Evolutionary conservation across 2,888 invertebrate species (phyloP).

Genomic region (Falcaria lacertinaria): DNA sequence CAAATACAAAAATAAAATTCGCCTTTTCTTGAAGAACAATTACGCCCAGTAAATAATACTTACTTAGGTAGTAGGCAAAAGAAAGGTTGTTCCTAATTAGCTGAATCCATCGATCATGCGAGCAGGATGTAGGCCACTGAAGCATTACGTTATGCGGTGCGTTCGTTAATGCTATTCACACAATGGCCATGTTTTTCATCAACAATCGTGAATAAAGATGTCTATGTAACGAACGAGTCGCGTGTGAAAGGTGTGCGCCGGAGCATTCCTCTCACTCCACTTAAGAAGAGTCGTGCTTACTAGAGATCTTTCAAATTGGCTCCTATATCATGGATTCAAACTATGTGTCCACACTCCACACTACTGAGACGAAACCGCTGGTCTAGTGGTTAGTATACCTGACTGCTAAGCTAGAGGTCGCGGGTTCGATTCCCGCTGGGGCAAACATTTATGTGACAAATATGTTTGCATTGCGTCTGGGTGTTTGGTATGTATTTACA

Average conservation of each 20-base stretch:
- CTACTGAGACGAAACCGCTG: no score
- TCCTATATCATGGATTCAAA: background rate
- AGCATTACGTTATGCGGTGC: constrained; percentile 1
- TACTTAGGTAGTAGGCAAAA: background rate
- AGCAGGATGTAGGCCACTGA: constrained; percentile 1
- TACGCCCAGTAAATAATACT: no score
- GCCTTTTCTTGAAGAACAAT: no score
- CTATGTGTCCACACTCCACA: background rate
- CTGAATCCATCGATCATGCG: constrained; percentile 1
- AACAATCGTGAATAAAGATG: constrained; percentile 26
- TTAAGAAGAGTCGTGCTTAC: constrained; percentile 5
- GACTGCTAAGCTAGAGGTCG: no score
- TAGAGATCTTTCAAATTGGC: constrained; percentile 13
- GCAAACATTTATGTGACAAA: no score
- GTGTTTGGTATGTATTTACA: no score
- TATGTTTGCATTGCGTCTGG: no score
- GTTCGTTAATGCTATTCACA: constrained; percentile 2
- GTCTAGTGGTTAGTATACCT: no score
- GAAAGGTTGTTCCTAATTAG: constrained; percentile 1
- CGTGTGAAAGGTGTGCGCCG: constrained; percentile 56
- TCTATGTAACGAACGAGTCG: constrained; percentile 27
- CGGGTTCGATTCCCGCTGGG: no score
- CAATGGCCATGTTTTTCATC: constrained; percentile 6
- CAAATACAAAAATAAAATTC: no score
- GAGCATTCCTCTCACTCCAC: constrained; percentile 56